Conservation (phyloP, 2,888 invertebrate species). For the Latheticus oryzae region DNA sequence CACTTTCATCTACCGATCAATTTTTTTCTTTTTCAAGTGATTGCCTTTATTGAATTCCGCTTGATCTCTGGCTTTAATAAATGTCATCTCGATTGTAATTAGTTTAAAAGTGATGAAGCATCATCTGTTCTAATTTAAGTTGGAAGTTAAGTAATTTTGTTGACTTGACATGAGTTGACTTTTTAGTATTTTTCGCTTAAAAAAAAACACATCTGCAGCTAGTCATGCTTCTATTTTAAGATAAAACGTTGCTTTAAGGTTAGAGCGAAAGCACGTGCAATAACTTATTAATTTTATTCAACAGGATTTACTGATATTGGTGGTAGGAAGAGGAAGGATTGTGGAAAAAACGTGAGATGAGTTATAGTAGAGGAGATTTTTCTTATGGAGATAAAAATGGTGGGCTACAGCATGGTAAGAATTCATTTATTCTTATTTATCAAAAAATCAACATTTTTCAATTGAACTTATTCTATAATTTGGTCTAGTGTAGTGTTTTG, state of each 20-base stretch:
- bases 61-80: slow-evolving; percentile 9
- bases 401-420: slow-evolving; percentile 30
- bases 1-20: background rate
- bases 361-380: slow-evolving; percentile 48
- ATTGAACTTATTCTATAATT: too few relatives aligned
- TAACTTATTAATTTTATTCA: background rate
- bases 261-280: slow-evolving; percentile 20
- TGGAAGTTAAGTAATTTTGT: too few relatives aligned
- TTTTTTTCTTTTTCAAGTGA: background rate
- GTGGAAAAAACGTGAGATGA: slow-evolving; percentile 40
- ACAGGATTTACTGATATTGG: slow-evolving; percentile 33
- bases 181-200: too few relatives aligned
- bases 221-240: too few relatives aligned
- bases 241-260: slow-evolving; percentile 11
- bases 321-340: slow-evolving; percentile 14
- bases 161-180: too few relatives aligned
- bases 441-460: background rate
- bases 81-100: slow-evolving; percentile 11
- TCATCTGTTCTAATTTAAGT: slow-evolving; percentile 1
- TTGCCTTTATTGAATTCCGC: slow-evolving; percentile 6
- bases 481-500: too few relatives aligned
- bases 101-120: background rate
- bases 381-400: slow-evolving; percentile 52
- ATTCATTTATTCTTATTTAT: background rate
- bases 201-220: too few relatives aligned